These are phyloP conservation scores for Hippocampus kuda DNA, from an alignment of 2,797 vertebrate genomes.

Conservation along the genomic window DNA sequence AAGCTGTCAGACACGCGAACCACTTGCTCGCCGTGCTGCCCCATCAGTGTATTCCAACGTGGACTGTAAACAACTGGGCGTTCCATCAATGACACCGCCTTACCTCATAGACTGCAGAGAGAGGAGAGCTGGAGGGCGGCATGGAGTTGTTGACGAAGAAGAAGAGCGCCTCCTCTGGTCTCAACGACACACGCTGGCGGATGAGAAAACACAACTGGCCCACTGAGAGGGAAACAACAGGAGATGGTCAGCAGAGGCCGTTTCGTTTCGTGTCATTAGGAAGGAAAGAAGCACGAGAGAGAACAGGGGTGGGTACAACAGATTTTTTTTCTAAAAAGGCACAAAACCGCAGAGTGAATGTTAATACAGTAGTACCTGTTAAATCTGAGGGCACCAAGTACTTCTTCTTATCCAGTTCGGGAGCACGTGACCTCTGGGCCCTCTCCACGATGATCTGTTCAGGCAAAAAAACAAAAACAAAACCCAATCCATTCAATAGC, in stretches of 20 bases:
- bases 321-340: not conserved
- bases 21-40: too few relatives aligned
- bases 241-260: not conserved
- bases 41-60: too few relatives aligned
- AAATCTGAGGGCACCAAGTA: constrained; percentile 74
- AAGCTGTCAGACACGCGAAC: too few relatives aligned
- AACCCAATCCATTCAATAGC: too few relatives aligned
- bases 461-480: not conserved
- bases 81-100: not conserved
- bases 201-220: constrained; percentile 97
- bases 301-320: not conserved
- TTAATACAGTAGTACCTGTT: constrained; percentile 62
- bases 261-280: constrained; percentile 15
- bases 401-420: constrained; percentile 77
- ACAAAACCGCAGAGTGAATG: not conserved
- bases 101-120: constrained; percentile 94
- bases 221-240: constrained; percentile 55
- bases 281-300: constrained; percentile 1
- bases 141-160: constrained; percentile 98
- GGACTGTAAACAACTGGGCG: too few relatives aligned
- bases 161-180: constrained; percentile 94
- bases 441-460: constrained; percentile 72
- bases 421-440: constrained; percentile 64
- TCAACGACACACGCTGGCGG: constrained; percentile 89
- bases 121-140: constrained; percentile 90